Conservation (phyloP, 2,797 vertebrate genomes). For the Phalanger gymnotis region DNA sequence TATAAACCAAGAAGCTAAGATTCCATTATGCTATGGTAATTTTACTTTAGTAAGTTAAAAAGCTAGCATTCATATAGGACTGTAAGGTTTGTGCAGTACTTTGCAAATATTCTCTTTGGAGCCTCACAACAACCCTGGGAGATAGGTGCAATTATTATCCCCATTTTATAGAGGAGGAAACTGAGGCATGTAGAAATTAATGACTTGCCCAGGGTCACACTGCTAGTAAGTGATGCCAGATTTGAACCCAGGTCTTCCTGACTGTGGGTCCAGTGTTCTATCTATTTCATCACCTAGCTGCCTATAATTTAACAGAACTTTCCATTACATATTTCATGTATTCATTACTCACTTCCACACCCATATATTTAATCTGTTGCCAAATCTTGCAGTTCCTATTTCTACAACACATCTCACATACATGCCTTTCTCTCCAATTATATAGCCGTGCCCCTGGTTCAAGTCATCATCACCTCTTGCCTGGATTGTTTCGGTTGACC, state of each 20-base stretch:
- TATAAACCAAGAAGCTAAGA: not conserved
- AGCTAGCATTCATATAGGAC: not conserved
- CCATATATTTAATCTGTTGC: not conserved
- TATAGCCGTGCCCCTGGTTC: not conserved
- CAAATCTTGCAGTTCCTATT: not conserved
- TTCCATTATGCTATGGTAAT: not conserved
- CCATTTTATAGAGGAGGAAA: not conserved
- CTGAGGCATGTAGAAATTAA: not conserved
- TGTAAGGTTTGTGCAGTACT: not conserved
- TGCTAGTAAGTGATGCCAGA: not conserved
- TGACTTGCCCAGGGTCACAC: not conserved
- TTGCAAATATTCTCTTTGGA: not conserved
- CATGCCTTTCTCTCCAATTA: not conserved
- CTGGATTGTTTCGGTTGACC: not conserved
- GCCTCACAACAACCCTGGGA: not conserved
- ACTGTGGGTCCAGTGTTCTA: not conserved
- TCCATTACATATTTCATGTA: not conserved
- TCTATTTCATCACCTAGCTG: not conserved
- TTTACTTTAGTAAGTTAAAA: not conserved
- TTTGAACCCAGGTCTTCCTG: not conserved
- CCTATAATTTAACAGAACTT: not conserved
- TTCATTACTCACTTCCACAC: not conserved
- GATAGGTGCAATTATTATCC: not conserved
- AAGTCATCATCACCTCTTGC: not conserved
- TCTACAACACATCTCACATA: not conserved